These are phyloP conservation scores for Liopterus haemorrhoidalis DNA, from an alignment of 2,888 invertebrate genomes.

Conservation along the genomic window DNA sequence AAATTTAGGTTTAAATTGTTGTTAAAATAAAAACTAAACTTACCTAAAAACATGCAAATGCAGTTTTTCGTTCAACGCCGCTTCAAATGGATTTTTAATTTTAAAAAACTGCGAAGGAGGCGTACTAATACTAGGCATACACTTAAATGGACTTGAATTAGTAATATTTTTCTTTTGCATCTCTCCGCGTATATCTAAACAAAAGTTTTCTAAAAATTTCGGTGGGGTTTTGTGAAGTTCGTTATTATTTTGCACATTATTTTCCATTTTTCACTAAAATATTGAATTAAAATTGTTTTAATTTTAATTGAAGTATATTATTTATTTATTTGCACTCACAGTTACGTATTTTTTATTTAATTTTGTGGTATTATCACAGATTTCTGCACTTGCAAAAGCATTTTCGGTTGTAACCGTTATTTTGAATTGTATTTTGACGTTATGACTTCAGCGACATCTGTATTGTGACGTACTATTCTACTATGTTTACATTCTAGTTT, in stretches of 20 bases:
- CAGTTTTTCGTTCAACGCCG: conserved; percentile 56
- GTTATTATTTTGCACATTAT: conserved; percentile 6
- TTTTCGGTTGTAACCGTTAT: too few species aligned
- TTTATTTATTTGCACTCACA: too few species aligned
- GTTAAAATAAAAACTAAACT: conserved; percentile 28
- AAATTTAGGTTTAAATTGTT: not conserved
- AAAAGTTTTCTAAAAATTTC: conserved; percentile 6
- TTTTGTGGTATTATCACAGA: too few species aligned
- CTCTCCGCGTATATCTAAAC: not conserved
- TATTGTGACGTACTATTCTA: too few species aligned
- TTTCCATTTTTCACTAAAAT: not conserved
- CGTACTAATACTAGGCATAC: conserved; percentile 47
- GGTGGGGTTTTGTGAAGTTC: conserved; percentile 8
- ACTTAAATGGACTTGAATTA: conserved; percentile 39
- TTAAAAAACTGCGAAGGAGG: conserved; percentile 54
- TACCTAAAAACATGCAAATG: conserved; percentile 67
- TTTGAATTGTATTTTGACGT: too few species aligned
- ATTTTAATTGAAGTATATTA: too few species aligned
- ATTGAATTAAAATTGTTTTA: conserved; percentile 8
- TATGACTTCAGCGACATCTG: too few species aligned
- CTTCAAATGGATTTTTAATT: conserved; percentile 65
- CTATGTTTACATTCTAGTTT: too few species aligned
- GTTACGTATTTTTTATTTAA: too few species aligned
- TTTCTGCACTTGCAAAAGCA: too few species aligned
- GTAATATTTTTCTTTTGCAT: conserved; percentile 1